Percentiles rank a stretch among this genome's conserved stretches.
Conservation (phyloP, 2,113 vertebrate genomes). For the Esox niger region DNA sequence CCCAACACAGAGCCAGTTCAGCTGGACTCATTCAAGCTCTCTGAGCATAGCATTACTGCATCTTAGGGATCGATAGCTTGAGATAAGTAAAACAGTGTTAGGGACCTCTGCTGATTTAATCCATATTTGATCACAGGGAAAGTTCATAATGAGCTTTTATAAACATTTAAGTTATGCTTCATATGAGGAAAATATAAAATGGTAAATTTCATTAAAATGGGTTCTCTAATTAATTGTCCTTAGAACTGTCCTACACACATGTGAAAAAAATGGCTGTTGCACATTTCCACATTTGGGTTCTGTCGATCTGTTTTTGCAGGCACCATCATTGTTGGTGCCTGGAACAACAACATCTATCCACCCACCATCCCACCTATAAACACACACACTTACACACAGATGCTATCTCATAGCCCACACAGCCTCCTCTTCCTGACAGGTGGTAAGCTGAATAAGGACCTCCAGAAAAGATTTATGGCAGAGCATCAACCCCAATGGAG, state of each 20-base stretch:
- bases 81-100: no score
- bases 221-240: no score
- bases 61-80: neutral
- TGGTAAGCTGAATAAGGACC: constrained; percentile 40
- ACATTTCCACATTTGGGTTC: neutral
- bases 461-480: neutral
- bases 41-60: neutral
- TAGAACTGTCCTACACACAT: no score
- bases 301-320: neutral
- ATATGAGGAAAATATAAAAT: no score
- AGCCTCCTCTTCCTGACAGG: constrained; percentile 33
- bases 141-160: no score
- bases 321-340: neutral
- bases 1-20: constrained; percentile 51
- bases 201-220: no score
- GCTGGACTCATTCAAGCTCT: constrained; percentile 46
- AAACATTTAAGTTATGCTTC: no score
- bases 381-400: constrained; percentile 12
- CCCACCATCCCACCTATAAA: neutral
- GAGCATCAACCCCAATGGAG: constrained; percentile 11
- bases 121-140: no score
- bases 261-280: neutral
- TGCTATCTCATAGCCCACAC: neutral
- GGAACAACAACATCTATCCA: constrained; percentile 12
- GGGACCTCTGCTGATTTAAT: no score